Evolutionary conservation across 2,113 vertebrate species (phyloP).

Genomic region (Caretta caretta): DNA sequence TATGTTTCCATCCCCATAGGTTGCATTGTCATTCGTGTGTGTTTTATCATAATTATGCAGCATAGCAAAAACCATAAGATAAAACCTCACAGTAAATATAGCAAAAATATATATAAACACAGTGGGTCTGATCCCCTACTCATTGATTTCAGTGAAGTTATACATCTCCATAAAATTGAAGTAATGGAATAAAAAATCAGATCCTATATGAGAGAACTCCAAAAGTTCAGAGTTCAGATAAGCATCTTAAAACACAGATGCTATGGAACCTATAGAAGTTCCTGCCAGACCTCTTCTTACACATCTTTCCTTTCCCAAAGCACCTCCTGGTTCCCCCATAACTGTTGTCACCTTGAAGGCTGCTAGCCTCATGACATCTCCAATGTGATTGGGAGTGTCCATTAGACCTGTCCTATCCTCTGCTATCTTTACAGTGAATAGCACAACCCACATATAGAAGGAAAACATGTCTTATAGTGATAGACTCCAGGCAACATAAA

Average conservation of each 20-base stretch:
- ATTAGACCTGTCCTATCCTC: background rate
- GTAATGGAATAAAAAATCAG: background rate
- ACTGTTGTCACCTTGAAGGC: background rate
- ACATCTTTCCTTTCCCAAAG: background rate
- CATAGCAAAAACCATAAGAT: background rate
- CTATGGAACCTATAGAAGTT: background rate
- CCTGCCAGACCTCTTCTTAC: background rate
- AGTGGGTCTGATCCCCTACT: background rate
- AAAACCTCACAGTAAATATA: background rate
- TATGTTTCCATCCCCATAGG: background rate
- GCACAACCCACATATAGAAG: background rate
- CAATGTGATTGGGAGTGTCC: background rate
- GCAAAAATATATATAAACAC: constrained; percentile 6
- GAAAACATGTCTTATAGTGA: background rate
- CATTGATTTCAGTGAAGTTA: background rate
- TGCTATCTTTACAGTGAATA: background rate
- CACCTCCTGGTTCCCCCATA: background rate
- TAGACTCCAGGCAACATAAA: background rate
- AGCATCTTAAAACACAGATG: background rate
- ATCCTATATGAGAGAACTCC: background rate
- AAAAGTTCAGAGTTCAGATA: background rate
- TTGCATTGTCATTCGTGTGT: background rate
- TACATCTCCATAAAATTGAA: background rate
- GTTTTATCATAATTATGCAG: background rate
- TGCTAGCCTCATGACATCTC: background rate